Percentiles rank a stretch among this genome's conserved stretches.
phyloP scores from a whole-genome alignment of 2,113 vertebrate species.

The Tichodroma muraria region DNA sequence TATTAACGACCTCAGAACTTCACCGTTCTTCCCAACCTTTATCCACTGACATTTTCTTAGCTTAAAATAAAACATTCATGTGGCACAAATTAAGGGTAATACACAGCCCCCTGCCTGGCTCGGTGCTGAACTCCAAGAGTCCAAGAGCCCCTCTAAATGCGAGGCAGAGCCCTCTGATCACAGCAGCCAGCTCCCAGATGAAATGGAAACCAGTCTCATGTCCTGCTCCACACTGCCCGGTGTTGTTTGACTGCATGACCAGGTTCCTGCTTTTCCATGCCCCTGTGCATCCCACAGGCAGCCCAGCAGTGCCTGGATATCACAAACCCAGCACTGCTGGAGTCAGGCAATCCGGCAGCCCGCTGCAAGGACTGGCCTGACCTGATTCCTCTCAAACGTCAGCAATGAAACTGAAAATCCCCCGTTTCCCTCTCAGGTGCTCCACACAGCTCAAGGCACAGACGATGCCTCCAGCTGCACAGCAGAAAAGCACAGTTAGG shows the following conservation, averaged over 20 bases:
- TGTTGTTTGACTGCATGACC: rapidly evolving
- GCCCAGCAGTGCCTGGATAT: neutral
- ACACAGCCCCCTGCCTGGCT: neutral
- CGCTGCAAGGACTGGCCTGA: neutral
- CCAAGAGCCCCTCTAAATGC: neutral
- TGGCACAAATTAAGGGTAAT: neutral
- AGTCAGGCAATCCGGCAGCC: neutral
- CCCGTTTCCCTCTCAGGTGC: rapidly evolving
- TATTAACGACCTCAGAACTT: neutral
- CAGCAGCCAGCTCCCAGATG: neutral
- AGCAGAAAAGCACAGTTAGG: neutral
- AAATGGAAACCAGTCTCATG: neutral
- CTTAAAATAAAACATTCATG: neutral
- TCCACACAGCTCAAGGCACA: neutral
- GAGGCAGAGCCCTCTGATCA: neutral
- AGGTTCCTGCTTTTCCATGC: neutral
- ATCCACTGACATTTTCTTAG: neutral
- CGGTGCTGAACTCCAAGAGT: neutral
- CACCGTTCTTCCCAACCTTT: neutral
- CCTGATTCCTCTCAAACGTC: neutral
- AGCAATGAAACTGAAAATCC: neutral
- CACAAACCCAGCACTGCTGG: neutral
- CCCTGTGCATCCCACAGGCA: neutral
- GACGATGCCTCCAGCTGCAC: neutral
- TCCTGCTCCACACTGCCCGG: neutral